These are phyloP conservation scores for Semaprochilodus insignis DNA, from an alignment of 2,797 vertebrate genomes.

Conservation along the genomic window DNA sequence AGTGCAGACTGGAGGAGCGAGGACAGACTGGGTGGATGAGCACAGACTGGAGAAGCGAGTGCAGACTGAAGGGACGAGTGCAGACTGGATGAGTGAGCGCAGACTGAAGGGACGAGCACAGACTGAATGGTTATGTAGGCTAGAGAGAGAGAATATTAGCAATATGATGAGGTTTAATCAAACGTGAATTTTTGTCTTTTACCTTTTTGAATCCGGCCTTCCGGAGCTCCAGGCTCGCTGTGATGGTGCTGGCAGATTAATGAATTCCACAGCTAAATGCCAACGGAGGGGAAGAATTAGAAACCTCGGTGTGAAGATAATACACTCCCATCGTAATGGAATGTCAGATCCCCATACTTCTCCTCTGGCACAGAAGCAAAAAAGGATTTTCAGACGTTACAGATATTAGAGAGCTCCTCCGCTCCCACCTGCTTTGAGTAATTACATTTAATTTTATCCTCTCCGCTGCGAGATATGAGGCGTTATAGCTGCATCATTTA, in stretches of 20 bases:
- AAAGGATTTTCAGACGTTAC: slow-evolving; percentile 18
- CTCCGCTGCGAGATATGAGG: not conserved
- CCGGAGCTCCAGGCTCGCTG: slow-evolving; percentile 24
- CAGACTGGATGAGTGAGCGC: no score
- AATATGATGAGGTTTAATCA: slow-evolving; percentile 16
- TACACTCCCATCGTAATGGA: slow-evolving; percentile 54
- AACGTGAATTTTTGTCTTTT: not conserved
- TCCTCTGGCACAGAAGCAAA: slow-evolving; percentile 34
- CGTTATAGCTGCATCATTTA: not conserved
- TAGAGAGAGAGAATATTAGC: not conserved
- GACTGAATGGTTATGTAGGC: no score
- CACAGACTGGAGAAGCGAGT: no score
- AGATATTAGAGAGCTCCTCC: slow-evolving; percentile 18
- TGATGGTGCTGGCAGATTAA: slow-evolving; percentile 44
- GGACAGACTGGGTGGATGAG: no score
- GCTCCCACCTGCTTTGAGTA: slow-evolving; percentile 32
- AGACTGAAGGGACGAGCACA: no score
- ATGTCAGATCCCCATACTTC: slow-evolving; percentile 50
- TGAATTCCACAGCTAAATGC: slow-evolving; percentile 57
- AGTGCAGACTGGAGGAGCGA: no score
- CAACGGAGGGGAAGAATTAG: slow-evolving; percentile 60
- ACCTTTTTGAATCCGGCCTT: slow-evolving; percentile 17
- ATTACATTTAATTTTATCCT: slow-evolving; percentile 47
- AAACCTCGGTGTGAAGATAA: slow-evolving; percentile 52
- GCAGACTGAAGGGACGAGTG: no score